Evolutionary conservation across 2,113 vertebrate species (phyloP).

Genomic region (Malurus alboscapulatus): DNA sequence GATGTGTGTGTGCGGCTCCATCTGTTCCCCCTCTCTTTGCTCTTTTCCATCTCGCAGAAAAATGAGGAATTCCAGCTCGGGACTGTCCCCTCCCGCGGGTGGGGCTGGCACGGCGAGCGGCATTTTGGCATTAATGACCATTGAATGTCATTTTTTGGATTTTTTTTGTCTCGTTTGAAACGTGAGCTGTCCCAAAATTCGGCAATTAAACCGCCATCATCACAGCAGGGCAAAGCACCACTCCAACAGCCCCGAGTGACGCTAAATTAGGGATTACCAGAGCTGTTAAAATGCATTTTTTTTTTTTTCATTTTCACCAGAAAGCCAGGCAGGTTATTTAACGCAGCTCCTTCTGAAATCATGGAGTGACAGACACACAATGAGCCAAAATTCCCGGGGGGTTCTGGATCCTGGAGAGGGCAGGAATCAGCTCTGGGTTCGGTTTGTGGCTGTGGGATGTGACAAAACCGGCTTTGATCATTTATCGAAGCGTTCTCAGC

Average conservation of each 20-base stretch:
- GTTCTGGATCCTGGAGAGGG: not conserved
- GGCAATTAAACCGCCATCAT: not conserved
- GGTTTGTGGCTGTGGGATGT: not conserved
- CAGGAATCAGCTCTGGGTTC: not conserved
- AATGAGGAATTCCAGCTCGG: not conserved
- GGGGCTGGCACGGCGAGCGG: not conserved
- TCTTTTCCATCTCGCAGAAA: not conserved
- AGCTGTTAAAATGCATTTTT: not conserved
- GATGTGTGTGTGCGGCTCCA: not conserved
- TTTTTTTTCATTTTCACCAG: rapidly evolving
- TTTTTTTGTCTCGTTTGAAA: not conserved
- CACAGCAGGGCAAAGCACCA: not conserved
- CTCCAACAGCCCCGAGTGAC: not conserved
- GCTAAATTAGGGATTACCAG: not conserved
- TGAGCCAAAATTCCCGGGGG: not conserved
- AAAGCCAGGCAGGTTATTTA: not conserved
- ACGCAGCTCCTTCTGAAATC: not conserved
- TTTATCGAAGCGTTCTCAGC: not conserved
- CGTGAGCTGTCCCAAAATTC: not conserved
- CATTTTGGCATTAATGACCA: no score
- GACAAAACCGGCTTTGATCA: not conserved
- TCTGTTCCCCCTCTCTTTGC: not conserved
- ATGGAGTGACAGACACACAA: not conserved
- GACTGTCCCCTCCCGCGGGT: no score
- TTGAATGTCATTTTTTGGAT: no score